Percentiles rank a stretch among this genome's conserved stretches.
phyloP scores from a whole-genome alignment of 2,888 invertebrate genomes.

The Linyphia triangularis region DNA sequence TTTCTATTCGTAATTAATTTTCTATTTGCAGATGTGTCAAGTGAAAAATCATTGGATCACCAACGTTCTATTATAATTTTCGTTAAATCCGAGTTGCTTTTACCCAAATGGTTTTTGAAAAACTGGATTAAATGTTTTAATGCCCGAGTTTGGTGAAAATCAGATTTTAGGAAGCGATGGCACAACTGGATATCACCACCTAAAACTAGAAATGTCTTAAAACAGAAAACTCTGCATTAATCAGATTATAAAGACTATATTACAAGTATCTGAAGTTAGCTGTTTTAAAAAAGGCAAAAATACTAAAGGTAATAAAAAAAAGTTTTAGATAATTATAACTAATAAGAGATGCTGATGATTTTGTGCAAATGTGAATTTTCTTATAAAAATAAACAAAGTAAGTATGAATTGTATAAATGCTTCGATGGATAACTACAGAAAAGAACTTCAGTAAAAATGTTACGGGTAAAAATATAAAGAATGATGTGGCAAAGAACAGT shows the following conservation, averaged over 20 bases:
- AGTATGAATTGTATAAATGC: conserved; percentile 43
- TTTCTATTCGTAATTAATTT: no score
- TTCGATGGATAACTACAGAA: conserved; percentile 41
- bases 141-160: neutral
- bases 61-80: no score
- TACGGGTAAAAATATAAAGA: conserved; percentile 39
- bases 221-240: neutral
- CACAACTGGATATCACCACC: neutral
- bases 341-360: neutral
- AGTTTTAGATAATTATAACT: neutral
- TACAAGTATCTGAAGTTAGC: neutral
- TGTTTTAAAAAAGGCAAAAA: neutral
- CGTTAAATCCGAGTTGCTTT: no score
- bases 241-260: neutral
- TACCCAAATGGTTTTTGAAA: no score
- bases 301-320: neutral
- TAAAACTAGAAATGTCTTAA: neutral
- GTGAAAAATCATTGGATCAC: no score
- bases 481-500: conserved; percentile 17
- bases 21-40: no score
- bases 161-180: neutral
- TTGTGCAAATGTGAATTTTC: conserved; percentile 21
- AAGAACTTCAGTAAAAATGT: conserved; percentile 29
- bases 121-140: no score
- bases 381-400: conserved; percentile 66